phyloP scores from a whole-genome alignment of 35 echinoderm and acorn worm species.

The Amphiura filiformis region DNA sequence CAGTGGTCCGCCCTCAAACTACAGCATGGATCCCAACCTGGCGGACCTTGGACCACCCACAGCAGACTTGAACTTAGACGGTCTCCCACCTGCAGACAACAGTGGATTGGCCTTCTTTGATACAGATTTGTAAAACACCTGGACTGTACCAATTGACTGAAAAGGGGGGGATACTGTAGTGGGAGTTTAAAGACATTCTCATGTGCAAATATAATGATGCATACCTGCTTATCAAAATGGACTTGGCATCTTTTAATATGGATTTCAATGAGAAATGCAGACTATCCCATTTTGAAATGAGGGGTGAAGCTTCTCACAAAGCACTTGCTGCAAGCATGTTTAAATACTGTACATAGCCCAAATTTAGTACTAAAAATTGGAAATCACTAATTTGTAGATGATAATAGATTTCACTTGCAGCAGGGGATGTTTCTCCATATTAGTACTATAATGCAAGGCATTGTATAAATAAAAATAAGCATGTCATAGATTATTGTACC shows the following conservation, averaged over 20 bases:
- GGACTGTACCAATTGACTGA: not conserved
- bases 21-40: constrained; percentile 70
- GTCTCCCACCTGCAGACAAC: constrained; percentile 73
- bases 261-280: not conserved
- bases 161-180: not conserved
- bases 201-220: not conserved
- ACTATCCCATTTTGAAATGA: not conserved
- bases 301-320: not conserved
- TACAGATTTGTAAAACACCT: constrained; percentile 70
- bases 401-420: not conserved
- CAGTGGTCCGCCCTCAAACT: constrained; percentile 52
- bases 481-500: not conserved
- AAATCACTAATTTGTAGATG: not conserved
- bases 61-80: constrained; percentile 71
- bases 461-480: not conserved
- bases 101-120: constrained; percentile 94
- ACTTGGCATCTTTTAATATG: not conserved
- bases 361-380: not conserved
- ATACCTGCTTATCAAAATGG: not conserved
- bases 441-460: constrained; percentile 5
- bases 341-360: not conserved
- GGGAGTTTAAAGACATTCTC: not conserved
- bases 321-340: not conserved
- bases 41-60: constrained; percentile 68
- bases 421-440: not conserved